phyloP scores from a whole-genome alignment of 2,888 invertebrate species.

The Lasioglossum marginatum region DNA sequence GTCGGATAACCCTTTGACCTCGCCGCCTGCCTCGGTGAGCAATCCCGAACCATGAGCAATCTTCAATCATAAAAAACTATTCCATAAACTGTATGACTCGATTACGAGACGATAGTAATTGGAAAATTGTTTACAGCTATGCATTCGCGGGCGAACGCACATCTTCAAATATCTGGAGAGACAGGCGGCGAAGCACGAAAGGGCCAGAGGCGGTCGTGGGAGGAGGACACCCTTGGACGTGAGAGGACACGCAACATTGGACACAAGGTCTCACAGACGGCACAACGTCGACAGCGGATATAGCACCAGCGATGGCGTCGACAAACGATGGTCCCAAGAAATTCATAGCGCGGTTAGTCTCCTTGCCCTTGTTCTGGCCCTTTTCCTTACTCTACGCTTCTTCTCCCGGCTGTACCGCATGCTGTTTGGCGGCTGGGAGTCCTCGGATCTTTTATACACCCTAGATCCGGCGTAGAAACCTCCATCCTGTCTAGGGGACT shows the following conservation, averaged over 20 bases:
- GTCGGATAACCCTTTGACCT: constrained; percentile 95
- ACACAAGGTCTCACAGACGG: constrained; percentile 86
- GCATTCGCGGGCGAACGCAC: constrained; percentile 96
- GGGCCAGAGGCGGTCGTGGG: constrained; percentile 85
- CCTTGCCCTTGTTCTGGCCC: constrained; percentile 61
- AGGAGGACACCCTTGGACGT: constrained; percentile 85
- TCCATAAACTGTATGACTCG: not conserved
- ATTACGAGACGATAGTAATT: not conserved
- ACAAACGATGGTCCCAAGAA: constrained; percentile 94
- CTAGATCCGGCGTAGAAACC: constrained; percentile 3
- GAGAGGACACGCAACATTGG: constrained; percentile 85
- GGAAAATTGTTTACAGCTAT: constrained; percentile 87
- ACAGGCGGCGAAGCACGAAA: constrained; percentile 91
- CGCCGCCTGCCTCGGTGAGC: constrained; percentile 96
- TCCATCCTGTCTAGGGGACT: not conserved
- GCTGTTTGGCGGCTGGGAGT: constrained; percentile 15
- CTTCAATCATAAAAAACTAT: not conserved
- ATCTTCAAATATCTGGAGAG: constrained; percentile 97
- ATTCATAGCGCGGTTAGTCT: constrained; percentile 84
- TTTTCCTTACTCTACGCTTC: constrained; percentile 57
- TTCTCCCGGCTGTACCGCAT: constrained; percentile 32
- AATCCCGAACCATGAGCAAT: not conserved
- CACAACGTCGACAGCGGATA: constrained; percentile 96
- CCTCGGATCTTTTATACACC: constrained; percentile 6
- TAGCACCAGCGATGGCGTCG: constrained; percentile 93